Base-by-base conservation (phyloP, 2,113 vertebrate species). In the Pimephales promelas region DNA sequence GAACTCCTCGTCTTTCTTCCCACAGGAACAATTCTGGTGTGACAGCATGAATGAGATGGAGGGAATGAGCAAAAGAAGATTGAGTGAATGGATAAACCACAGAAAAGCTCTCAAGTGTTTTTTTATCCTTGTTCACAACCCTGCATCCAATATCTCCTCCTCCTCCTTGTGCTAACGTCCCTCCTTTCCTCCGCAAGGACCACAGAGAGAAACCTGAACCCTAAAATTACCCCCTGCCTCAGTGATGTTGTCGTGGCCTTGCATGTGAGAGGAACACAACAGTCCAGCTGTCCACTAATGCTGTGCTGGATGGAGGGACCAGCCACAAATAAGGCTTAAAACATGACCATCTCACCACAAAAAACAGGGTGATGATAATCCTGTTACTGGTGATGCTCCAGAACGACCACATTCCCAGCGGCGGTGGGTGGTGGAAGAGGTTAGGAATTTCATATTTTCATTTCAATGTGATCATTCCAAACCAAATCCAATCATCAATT, bases 201-300 rank as follows among this genome's bases (percentile, higher is more conserved):
- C 92, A 59, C 92, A 91, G 84, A 90, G 85, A 90, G 94, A 94
- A 95, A 95, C 86, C 88, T 88, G 90, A 94, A 92, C 86, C 89
- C 88, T 91, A 86, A 90, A 92, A 92, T 94, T 92, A 92, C 88
- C 86, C 88, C 52, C 16, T 64, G 84, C 36, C 61, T 1, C 72
- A 13, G n/a, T 5, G n/a, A 78, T 36, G 59, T 62, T 13, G 61
- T 61, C 16, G 59, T 66, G 40, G 78, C 43, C 82, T 68, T 47
- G 56, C 43, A 16, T 5, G 61, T 24, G 62, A 81, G 76, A 4
- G 36, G 18, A 64, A 64, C 13, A 80, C 81, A 81, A 88, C 64
- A 13, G 76, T 88, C 77, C 84, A 81, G 87, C 84, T 85, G 86
- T 72, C 76, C 79, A 22, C 79, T 40, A 45, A 76, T 45, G 68